These are phyloP conservation scores for Leucophenga maculata DNA, from an alignment of 2,888 invertebrate species.

Conservation along the genomic window DNA sequence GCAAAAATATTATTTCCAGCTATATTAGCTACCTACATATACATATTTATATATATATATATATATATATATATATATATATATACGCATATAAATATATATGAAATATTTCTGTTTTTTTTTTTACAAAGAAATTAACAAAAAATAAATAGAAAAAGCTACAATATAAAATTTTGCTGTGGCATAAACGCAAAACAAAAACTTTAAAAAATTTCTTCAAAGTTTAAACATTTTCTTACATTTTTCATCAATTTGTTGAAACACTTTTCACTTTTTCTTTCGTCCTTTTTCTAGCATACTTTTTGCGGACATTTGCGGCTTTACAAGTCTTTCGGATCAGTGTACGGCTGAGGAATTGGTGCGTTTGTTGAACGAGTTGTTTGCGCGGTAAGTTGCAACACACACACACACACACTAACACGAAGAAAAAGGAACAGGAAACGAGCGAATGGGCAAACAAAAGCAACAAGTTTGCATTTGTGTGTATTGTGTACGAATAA, in stretches of 20 bases:
- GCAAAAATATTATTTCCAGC: not conserved
- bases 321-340: slow-evolving; percentile 91
- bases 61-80: too few relatives aligned
- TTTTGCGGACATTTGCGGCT: slow-evolving; percentile 94
- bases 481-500: not conserved
- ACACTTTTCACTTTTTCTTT: slow-evolving; percentile 21
- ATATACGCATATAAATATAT: too few relatives aligned
- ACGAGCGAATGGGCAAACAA: not conserved
- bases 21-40: too few relatives aligned
- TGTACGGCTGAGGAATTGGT: slow-evolving; percentile 94
- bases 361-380: slow-evolving; percentile 89
- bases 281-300: slow-evolving; percentile 79
- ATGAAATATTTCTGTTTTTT: not conserved
- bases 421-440: not conserved
- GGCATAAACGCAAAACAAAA: not conserved
- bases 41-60: too few relatives aligned
- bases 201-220: not conserved
- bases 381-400: slow-evolving; percentile 81
- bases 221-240: not conserved
- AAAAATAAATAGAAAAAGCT: too few relatives aligned
- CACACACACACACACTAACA: not conserved
- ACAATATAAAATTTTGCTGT: not conserved
- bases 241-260: not conserved
- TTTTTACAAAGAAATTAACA: too few relatives aligned
- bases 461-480: slow-evolving; percentile 15